Percentiles rank a stretch among this genome's conserved stretches.
These are phyloP conservation scores for Hylyphantes graminicola DNA, from an alignment of 1,140 invertebrate genomes.

Conservation along the genomic window DNA sequence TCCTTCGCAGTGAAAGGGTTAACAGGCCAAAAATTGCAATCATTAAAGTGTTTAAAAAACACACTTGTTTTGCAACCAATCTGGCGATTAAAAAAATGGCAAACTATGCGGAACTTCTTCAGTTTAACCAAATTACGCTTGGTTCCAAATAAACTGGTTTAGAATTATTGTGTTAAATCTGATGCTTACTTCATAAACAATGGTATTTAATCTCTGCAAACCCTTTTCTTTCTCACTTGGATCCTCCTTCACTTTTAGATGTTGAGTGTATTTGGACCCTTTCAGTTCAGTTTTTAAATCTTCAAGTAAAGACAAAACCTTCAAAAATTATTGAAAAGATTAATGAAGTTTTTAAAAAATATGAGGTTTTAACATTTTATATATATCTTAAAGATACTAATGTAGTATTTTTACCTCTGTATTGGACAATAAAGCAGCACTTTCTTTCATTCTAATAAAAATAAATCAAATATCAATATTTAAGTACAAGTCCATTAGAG, in stretches of 20 bases:
- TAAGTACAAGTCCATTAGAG: too few relatives aligned
- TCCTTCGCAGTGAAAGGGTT: too few relatives aligned
- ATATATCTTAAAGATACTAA: neutral
- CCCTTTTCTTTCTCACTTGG: slow-evolving; percentile 37
- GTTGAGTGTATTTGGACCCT: slow-evolving; percentile 31
- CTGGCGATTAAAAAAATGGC: too few relatives aligned
- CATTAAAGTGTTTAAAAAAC: too few relatives aligned
- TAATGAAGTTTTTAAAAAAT: neutral
- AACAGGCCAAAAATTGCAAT: too few relatives aligned
- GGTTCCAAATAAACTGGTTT: neutral
- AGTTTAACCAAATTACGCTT: neutral
- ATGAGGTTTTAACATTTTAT: neutral
- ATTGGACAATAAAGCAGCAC: slow-evolving; percentile 32
- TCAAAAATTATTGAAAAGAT: neutral
- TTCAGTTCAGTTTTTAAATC: slow-evolving; percentile 36
- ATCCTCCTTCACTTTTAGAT: slow-evolving; percentile 5
- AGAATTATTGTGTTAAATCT: neutral
- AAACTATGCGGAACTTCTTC: too few relatives aligned
- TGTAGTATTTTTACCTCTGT: slow-evolving; percentile 22
- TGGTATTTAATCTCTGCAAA: slow-evolving; percentile 31
- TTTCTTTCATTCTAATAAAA: slow-evolving; percentile 34
- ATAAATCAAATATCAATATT: neutral
- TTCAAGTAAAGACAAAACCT: slow-evolving; percentile 30
- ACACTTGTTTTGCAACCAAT: too few relatives aligned
- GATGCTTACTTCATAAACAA: slow-evolving; percentile 50